Evolutionary conservation across 1,140 invertebrate species (phyloP).

Genomic region (Leptestheria dahalacensis): DNA sequence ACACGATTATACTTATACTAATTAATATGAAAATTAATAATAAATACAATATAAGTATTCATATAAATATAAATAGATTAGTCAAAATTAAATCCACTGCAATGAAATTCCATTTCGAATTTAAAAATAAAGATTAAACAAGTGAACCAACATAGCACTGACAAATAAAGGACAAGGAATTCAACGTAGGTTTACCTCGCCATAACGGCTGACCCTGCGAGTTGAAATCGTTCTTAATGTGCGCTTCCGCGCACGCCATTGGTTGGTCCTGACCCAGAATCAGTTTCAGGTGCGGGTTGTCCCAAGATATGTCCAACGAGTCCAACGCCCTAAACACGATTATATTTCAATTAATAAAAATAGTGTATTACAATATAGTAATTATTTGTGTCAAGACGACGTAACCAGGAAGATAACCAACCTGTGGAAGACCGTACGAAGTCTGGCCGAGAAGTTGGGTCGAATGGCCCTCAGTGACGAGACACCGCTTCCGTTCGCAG

Average conservation of each 20-base stretch:
- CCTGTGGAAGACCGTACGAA: conserved; percentile 49
- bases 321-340: conserved; percentile 51
- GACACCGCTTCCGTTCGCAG: not conserved
- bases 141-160: too few species aligned
- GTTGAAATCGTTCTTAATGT: conserved; percentile 43
- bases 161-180: too few species aligned
- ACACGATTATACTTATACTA: too few species aligned
- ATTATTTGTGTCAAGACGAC: not conserved
- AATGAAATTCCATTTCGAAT: too few species aligned
- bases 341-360: conserved; percentile 20
- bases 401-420: conserved; percentile 23
- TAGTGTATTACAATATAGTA: not conserved
- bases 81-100: too few species aligned
- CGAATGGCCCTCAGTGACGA: not conserved
- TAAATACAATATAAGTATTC: not conserved
- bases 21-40: too few species aligned
- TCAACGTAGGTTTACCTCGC: conserved; percentile 55
- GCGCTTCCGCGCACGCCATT: conserved; percentile 27
- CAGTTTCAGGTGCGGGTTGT: conserved; percentile 56
- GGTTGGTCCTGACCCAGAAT: conserved; percentile 50
- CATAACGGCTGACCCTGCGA: conserved; percentile 56
- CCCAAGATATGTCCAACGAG: conserved; percentile 61
- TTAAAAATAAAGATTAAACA: too few species aligned
- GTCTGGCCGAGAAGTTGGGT: conserved; percentile 24
- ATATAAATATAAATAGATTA: conserved; percentile 1